Conservation (phyloP, 92 coral and sea anemone species). For the Porites rus region DNA sequence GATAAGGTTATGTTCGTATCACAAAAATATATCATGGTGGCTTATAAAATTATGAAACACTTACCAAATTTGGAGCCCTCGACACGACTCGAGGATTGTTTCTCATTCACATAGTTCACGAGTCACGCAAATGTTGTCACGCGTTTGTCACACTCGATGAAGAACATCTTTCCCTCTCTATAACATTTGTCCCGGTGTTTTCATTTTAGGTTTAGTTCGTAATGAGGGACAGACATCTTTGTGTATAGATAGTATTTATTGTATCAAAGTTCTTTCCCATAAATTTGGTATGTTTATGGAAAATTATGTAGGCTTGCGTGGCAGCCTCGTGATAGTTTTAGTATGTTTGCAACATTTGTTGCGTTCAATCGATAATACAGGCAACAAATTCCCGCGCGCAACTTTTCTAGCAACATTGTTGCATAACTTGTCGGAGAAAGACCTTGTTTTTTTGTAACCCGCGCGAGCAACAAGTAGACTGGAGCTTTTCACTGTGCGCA, state of each 20-base stretch:
- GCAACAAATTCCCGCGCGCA: neutral
- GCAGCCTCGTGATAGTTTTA: neutral
- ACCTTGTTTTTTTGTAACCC: no score
- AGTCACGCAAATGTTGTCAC: neutral
- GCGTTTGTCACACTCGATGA: neutral
- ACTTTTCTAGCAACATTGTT: no score
- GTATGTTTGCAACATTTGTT: neutral
- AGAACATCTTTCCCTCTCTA: neutral
- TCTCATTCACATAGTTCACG: neutral
- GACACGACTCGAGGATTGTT: no score
- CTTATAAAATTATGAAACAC: neutral
- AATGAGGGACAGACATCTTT: neutral
- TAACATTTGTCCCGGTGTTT: neutral
- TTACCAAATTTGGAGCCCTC: no score
- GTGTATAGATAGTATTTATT: constrained; percentile 1
- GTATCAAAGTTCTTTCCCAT: neutral
- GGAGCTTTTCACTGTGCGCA: no score
- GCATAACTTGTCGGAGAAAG: no score
- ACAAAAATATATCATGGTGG: neutral
- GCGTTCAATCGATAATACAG: neutral
- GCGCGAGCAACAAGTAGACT: no score
- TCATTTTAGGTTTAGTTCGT: neutral
- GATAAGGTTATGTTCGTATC: constrained; percentile 7
- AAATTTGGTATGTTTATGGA: neutral
- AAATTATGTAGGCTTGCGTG: neutral